Conservation (phyloP, 2,797 vertebrate genomes). For the Halcyon badia region DNA sequence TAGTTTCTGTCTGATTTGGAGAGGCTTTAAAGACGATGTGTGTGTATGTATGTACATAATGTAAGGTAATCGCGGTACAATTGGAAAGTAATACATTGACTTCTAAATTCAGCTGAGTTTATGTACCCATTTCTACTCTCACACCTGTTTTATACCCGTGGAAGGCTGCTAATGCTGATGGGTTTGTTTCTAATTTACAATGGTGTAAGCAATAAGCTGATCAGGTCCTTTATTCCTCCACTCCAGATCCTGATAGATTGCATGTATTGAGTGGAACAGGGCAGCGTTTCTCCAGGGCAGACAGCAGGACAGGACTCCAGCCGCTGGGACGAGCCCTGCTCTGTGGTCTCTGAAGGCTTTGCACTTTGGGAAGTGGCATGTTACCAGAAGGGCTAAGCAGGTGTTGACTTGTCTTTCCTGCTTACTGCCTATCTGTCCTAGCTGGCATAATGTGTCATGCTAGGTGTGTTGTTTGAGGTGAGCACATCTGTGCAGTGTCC, state of each 20-base stretch:
- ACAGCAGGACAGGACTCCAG: neutral
- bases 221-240: neutral
- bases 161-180: neutral
- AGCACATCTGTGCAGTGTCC: neutral
- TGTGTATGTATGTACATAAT: neutral
- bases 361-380: neutral
- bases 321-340: neutral
- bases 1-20: neutral
- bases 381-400: neutral
- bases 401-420: neutral
- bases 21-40: neutral
- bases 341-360: neutral
- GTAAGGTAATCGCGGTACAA: neutral
- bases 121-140: neutral
- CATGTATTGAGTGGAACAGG: neutral
- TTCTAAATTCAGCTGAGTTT: slow-evolving; percentile 26
- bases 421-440: neutral
- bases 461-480: neutral
- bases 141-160: neutral
- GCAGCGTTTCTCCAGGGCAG: neutral
- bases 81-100: neutral
- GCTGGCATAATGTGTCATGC: neutral
- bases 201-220: neutral
- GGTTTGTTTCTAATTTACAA: slow-evolving; percentile 31
- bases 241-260: neutral